Evolutionary conservation across 1,140 invertebrate species (phyloP).

Genomic region (Macrocentrus cingulum): DNA sequence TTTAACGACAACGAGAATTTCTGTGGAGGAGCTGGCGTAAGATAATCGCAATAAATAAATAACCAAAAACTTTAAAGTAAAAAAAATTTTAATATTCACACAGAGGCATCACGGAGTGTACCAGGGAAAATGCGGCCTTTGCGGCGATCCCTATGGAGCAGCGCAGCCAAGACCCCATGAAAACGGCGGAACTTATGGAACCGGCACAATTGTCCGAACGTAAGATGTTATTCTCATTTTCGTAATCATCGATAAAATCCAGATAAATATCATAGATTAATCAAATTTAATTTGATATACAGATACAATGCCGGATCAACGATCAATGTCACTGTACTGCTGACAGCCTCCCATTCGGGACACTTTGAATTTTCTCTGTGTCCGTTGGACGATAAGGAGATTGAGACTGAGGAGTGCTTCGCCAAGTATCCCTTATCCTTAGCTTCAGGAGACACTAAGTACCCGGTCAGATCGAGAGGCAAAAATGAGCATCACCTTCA

Average conservation of each 20-base stretch:
- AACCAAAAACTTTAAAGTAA: no score
- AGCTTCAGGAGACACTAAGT: slow-evolving; percentile 49
- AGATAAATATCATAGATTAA: background rate
- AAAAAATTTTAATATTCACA: no score
- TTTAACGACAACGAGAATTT: slow-evolving; percentile 31
- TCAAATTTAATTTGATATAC: slow-evolving; percentile 1
- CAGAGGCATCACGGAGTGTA: background rate
- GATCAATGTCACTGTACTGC: slow-evolving; percentile 50
- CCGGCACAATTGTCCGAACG: slow-evolving; percentile 50
- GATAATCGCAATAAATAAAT: no score
- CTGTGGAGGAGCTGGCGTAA: slow-evolving; percentile 34
- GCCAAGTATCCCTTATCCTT: slow-evolving; percentile 51
- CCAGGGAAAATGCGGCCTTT: slow-evolving; percentile 46
- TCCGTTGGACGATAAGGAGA: slow-evolving; percentile 43
- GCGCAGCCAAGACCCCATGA: slow-evolving; percentile 60
- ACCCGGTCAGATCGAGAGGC: background rate
- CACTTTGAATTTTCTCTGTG: slow-evolving; percentile 63
- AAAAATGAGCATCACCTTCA: background rate
- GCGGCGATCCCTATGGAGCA: slow-evolving; percentile 48
- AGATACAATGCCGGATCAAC: slow-evolving; percentile 45
- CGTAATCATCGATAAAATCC: background rate
- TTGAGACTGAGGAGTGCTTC: slow-evolving; percentile 63
- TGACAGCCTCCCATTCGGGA: slow-evolving; percentile 63
- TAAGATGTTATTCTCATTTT: slow-evolving; percentile 23
- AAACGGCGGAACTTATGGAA: slow-evolving; percentile 59